These are phyloP conservation scores for Caenorhabditis zanzibari DNA, from an alignment of 2,888 invertebrate species.

Conservation along the genomic window DNA sequence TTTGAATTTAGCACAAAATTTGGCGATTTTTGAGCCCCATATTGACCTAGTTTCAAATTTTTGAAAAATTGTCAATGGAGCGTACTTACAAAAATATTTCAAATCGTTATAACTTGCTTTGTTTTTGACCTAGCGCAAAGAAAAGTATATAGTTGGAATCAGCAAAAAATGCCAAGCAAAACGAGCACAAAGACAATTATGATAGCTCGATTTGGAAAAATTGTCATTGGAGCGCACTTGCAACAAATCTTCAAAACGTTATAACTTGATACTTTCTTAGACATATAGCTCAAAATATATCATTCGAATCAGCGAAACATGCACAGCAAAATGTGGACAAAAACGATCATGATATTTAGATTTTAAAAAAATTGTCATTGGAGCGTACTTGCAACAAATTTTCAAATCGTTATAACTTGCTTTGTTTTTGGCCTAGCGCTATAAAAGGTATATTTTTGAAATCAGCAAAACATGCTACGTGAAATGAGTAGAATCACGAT, in stretches of 20 bases:
- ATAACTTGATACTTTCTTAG: not conserved
- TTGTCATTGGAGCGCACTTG: not conserved
- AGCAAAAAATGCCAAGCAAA: not conserved
- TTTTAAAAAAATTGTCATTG: too few species aligned
- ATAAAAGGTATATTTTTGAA: not conserved
- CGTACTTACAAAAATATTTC: not conserved
- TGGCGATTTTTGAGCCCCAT: constrained; percentile 1
- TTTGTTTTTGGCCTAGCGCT: not conserved
- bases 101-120: not conserved
- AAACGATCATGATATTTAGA: too few species aligned
- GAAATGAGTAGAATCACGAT: too few species aligned
- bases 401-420: not conserved
- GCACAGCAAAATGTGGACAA: too few species aligned
- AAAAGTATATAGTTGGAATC: not conserved
- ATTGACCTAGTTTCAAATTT: not conserved
- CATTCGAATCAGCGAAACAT: too few species aligned
- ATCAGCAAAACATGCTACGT: not conserved
- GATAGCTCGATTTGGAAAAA: not conserved
- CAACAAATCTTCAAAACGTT: not conserved
- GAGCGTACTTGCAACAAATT: not conserved
- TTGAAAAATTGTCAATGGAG: too few species aligned
- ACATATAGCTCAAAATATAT: too few species aligned
- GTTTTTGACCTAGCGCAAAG: not conserved
- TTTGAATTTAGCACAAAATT: not conserved
- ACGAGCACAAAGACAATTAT: too few species aligned